A percentile compares a stretch with the other conserved stretches of the same genome.
phyloP scores from a whole-genome alignment of 2,797 vertebrate genomes.

The Tragelaphus eurycerus region DNA sequence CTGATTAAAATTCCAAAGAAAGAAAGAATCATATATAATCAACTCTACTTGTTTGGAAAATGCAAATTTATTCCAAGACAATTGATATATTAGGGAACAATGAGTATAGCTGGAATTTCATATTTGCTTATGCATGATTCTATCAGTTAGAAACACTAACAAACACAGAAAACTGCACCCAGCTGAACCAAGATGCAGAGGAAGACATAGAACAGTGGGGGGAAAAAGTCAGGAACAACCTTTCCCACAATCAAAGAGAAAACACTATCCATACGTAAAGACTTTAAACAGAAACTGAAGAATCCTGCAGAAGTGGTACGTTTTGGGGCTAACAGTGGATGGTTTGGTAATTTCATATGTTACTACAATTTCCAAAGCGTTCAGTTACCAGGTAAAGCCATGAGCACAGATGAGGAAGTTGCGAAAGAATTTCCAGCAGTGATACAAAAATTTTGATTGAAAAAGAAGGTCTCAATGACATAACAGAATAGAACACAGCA shows the following conservation, averaged over 20 bases:
- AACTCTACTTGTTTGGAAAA: neutral
- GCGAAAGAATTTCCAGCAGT: neutral
- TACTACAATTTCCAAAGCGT: neutral
- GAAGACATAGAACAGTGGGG: neutral
- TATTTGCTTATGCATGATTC: neutral
- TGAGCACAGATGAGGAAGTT: neutral
- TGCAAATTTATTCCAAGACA: neutral
- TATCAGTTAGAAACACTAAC: neutral
- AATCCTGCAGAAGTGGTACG: neutral
- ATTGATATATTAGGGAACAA: neutral
- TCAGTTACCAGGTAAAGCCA: neutral
- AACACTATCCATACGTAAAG: neutral
- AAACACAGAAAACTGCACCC: neutral
- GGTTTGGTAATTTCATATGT: neutral
- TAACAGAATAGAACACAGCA: neutral
- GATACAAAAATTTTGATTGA: neutral
- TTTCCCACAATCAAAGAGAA: neutral
- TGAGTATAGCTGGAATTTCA: neutral
- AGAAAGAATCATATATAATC: neutral
- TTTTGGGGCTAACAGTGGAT: neutral
- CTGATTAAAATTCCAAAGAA: slow-evolving; percentile 5
- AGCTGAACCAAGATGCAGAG: neutral
- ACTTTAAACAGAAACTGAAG: neutral
- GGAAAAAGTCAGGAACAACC: neutral
- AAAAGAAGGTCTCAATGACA: neutral